A percentile compares a stretch with the other conserved stretches of the same genome.
Evolutionary conservation across 2,113 vertebrate species (phyloP).

Genomic region (Phalacrocorax carbo): DNA sequence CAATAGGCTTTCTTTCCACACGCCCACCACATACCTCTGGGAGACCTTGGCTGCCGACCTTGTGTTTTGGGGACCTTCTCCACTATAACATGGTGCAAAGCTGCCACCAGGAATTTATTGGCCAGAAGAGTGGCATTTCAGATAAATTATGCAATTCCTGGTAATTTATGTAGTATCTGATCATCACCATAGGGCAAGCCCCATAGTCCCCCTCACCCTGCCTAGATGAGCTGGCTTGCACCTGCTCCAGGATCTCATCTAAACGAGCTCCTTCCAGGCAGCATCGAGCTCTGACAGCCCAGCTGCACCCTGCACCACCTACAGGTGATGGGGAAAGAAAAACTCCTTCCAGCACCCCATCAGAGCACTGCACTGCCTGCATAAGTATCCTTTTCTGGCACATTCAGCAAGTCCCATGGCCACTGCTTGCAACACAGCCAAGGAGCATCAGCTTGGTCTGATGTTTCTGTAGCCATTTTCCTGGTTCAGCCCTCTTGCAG

Average conservation of each 20-base stretch:
- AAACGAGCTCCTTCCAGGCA: neutral
- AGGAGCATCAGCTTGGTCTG: neutral
- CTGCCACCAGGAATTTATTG: neutral
- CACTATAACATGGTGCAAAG: neutral
- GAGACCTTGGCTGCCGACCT: neutral
- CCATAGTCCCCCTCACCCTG: neutral
- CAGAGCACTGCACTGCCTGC: no score
- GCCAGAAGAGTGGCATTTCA: neutral
- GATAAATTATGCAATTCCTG: neutral
- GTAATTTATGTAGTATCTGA: neutral
- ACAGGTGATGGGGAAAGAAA: neutral
- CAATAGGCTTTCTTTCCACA: neutral
- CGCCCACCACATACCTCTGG: accelerated
- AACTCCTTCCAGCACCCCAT: neutral
- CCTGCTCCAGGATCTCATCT: neutral
- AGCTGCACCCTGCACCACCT: neutral
- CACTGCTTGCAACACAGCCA: neutral
- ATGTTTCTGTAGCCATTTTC: neutral
- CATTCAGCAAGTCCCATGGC: neutral
- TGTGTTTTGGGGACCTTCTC: neutral
- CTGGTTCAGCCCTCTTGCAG: neutral
- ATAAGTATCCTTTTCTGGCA: neutral
- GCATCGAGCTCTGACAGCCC: neutral
- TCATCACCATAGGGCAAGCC: neutral
- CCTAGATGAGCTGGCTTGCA: neutral